Percentiles rank a stretch among this genome's conserved stretches.
phyloP scores from a whole-genome alignment of 2,888 invertebrate genomes.

The Clitarchus hookeri region DNA sequence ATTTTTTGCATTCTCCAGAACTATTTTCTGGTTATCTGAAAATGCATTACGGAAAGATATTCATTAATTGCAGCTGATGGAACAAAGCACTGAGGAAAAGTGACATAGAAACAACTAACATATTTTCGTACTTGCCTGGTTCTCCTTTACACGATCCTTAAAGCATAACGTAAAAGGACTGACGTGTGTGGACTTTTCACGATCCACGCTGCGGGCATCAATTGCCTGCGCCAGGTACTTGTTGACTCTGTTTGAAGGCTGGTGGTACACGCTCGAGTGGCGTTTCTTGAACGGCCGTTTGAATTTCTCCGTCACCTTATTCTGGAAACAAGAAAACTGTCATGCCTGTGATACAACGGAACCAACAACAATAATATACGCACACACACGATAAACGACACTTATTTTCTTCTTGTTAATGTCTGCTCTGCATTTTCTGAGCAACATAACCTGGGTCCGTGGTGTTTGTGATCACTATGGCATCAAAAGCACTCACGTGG shows the following conservation, averaged over 20 bases:
- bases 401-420: too few species aligned
- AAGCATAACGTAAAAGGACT: slow-evolving; percentile 84
- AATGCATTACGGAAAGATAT: too few species aligned
- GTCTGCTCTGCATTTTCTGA: too few species aligned
- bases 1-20: too few species aligned
- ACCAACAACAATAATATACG: background rate
- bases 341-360: slow-evolving; percentile 16
- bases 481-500: too few species aligned
- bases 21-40: too few species aligned
- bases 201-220: slow-evolving; percentile 86
- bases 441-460: too few species aligned
- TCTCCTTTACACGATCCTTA: slow-evolving; percentile 82
- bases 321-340: slow-evolving; percentile 57
- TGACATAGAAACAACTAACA: background rate
- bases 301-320: slow-evolving; percentile 85
- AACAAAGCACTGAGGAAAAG: too few species aligned
- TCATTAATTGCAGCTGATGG: too few species aligned
- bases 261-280: slow-evolving; percentile 84
- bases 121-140: slow-evolving; percentile 61
- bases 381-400: too few species aligned
- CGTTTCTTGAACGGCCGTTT: slow-evolving; percentile 87
- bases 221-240: slow-evolving; percentile 91
- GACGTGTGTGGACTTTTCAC: slow-evolving; percentile 87
- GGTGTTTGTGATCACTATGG: too few species aligned
- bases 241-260: slow-evolving; percentile 89